Evolutionary conservation across 2,797 vertebrate species (phyloP).

Genomic region (Protonibea diacanthus): DNA sequence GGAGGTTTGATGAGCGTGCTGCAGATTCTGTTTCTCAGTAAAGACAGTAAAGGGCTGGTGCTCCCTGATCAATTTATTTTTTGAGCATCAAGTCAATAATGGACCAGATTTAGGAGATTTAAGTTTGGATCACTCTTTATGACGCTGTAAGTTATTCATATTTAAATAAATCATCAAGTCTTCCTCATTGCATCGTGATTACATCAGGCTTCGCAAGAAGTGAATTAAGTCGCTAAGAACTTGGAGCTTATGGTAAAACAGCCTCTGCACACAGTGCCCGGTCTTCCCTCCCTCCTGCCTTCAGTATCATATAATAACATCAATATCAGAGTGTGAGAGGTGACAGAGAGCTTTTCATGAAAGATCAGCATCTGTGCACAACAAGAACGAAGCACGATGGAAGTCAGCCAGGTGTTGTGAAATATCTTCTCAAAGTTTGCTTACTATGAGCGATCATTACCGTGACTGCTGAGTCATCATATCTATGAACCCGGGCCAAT

Average conservation of each 20-base stretch:
- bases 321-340: slow-evolving; percentile 20
- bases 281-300: slow-evolving; percentile 13
- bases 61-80: slow-evolving; percentile 7
- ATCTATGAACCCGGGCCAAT: neutral
- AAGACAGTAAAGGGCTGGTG: neutral
- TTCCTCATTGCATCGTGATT: no score
- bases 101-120: no score
- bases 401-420: slow-evolving; percentile 7
- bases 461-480: neutral
- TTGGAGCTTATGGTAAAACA: no score
- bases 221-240: no score
- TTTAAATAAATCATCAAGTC: no score
- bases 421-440: neutral
- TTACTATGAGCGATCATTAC: neutral
- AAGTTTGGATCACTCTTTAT: no score
- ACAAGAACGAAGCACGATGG: neutral
- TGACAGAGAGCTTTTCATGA: neutral
- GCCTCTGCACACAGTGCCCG: slow-evolving; percentile 2
- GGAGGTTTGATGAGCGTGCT: neutral
- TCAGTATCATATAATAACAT: slow-evolving; percentile 19
- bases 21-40: slow-evolving; percentile 9
- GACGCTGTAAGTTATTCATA: no score
- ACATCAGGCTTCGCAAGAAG: no score
- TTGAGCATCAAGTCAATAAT: neutral
- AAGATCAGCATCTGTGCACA: slow-evolving; percentile 31